Base-by-base conservation (phyloP, 2,888 invertebrate species). In the Trissolcus japonicus region DNA sequence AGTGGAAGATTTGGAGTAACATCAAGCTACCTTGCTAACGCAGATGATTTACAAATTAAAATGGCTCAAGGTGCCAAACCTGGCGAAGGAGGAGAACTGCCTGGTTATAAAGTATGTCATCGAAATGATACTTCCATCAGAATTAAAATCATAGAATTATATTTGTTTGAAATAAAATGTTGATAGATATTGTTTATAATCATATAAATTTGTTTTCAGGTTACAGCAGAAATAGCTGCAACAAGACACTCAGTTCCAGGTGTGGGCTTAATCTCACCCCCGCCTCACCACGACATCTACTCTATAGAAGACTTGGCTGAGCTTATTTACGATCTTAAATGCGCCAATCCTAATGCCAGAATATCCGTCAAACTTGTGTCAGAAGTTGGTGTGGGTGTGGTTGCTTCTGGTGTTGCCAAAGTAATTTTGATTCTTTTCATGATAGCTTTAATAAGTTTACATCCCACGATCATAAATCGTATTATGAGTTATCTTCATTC, bases 1-100 rank as follows among this genome's bases (percentile, higher is more conserved):
- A 98, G 98, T 6, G 99, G 99, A 6, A 93, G 99, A 57, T 99
- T 99, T 90, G 99, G 99, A 7, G 99, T 99, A 3, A 99, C 98
- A 0, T 97, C 98, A 13, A 95, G 98, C 0, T 99, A 99, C 89
- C 90, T 99, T 80, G 98, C 98, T 7, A 97, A 99, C 90, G 96
- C 99, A 0, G 99, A 99, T 89, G 99, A 99, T 89, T 89, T 99
- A 81, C 99, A 99, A 90, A 99, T 99, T 87, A 99, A 99, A 91
- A 99, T 99, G 99, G 99, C 99, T 6, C 98, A 99, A 90, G 98
- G 99, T 1, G 99, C 99, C 66, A 99, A 99, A 89, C 99, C 99
- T 0, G 99, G 99, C 0, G 99, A 99, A 90, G 99, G 99, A 19
- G 99, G 99, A 1, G 99, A 99, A 90, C 89, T 99, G 68, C 99